Conservation (phyloP, 1,140 invertebrate genomes). For the Lepidurus apus region DNA sequence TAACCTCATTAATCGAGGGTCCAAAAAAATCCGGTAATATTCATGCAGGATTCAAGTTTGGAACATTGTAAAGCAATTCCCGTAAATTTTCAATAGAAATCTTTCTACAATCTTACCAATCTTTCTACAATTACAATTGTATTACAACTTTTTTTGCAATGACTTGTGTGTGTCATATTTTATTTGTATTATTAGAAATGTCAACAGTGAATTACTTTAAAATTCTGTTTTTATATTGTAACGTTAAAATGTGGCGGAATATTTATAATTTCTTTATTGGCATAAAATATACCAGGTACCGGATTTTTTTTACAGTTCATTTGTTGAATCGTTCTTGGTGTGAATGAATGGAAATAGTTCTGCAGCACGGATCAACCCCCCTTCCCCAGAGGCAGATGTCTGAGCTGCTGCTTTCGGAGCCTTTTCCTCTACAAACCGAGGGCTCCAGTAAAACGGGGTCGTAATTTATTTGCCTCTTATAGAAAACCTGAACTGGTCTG, state of each 20-base stretch:
- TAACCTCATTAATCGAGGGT: background rate
- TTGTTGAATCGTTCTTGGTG: background rate
- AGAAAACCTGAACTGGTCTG: background rate
- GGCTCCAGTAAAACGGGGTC: background rate
- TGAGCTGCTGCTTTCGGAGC: background rate
- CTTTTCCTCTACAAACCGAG: background rate
- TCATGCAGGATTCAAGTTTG: too few species aligned
- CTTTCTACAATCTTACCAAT: too few species aligned
- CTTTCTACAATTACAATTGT: too few species aligned
- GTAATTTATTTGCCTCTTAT: slow-evolving; percentile 11
- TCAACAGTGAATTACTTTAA: too few species aligned
- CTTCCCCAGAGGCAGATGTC: background rate
- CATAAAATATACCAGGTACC: background rate
- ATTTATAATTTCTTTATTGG: background rate
- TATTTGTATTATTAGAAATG: too few species aligned
- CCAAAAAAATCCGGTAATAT: background rate
- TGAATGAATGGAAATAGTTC: background rate
- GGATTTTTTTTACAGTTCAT: background rate
- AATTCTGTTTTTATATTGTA: too few species aligned
- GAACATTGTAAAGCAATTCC: too few species aligned
- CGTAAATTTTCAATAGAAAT: too few species aligned
- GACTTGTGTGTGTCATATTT: too few species aligned
- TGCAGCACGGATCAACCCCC: background rate
- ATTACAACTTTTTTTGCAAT: too few species aligned
- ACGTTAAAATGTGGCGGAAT: background rate